phyloP scores from a whole-genome alignment of 2,888 invertebrate genomes.

The Helicoverpa assulta region DNA sequence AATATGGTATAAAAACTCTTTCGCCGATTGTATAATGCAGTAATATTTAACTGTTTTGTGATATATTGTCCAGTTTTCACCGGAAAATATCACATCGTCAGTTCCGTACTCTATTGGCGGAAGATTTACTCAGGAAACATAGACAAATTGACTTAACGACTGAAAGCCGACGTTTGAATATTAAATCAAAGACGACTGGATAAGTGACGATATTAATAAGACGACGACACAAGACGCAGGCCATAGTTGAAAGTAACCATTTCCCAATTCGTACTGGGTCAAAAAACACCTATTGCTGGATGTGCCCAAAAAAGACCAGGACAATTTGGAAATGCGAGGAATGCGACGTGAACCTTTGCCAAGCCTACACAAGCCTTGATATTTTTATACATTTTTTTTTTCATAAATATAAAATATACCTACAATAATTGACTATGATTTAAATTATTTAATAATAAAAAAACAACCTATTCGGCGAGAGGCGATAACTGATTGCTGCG shows the following conservation, averaged over 20 bases:
- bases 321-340: constrained; percentile 57
- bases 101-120: constrained; percentile 41
- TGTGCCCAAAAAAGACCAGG: constrained; percentile 51
- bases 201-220: constrained; percentile 5
- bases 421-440: too few relatives aligned
- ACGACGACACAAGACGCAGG: constrained; percentile 20
- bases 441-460: too few relatives aligned
- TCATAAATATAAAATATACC: too few relatives aligned
- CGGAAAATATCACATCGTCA: constrained; percentile 36
- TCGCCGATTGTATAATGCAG: constrained; percentile 35
- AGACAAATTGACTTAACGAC: constrained; percentile 45
- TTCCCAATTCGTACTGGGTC: too few relatives aligned
- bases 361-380: neutral
- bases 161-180: constrained; percentile 29
- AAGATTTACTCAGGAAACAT: constrained; percentile 41
- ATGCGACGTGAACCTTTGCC: constrained; percentile 36
- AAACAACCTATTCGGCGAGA: too few relatives aligned
- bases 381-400: neutral
- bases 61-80: constrained; percentile 38
- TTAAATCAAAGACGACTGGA: constrained; percentile 9
- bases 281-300: too few relatives aligned
- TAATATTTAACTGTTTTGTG: constrained; percentile 48
- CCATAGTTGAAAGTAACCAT: constrained; percentile 18
- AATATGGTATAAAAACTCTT: constrained; percentile 50
- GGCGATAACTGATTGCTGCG: too few relatives aligned